Percentiles rank a stretch among this genome's conserved stretches.
These are phyloP conservation scores for Malurus alboscapulatus DNA, from an alignment of 2,113 vertebrate genomes.

Conservation along the genomic window DNA sequence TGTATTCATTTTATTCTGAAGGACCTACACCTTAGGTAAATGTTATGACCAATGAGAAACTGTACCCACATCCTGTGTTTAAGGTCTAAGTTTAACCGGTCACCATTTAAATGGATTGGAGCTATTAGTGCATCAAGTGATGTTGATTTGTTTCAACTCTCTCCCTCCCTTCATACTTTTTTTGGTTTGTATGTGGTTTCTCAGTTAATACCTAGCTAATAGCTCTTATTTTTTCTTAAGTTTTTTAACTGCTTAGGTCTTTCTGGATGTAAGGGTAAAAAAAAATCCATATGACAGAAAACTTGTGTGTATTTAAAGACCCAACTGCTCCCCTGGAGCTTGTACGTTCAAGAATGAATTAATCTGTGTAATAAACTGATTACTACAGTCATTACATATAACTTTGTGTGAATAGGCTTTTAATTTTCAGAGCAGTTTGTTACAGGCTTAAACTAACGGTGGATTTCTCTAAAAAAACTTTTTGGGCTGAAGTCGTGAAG, in stretches of 20 bases:
- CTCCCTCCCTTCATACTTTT: slow-evolving; percentile 73
- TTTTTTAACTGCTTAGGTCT: slow-evolving; percentile 92
- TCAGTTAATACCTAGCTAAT: slow-evolving; percentile 97
- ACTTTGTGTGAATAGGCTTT: slow-evolving; percentile 81
- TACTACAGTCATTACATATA: slow-evolving; percentile 89
- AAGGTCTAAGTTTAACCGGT: slow-evolving; percentile 73
- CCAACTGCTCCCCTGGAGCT: slow-evolving; percentile 96
- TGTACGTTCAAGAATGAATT: slow-evolving; percentile 97
- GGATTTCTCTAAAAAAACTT: slow-evolving; percentile 41
- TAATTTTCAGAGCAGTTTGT: slow-evolving; percentile 72
- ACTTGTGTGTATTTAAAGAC: slow-evolving; percentile 99
- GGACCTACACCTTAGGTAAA: slow-evolving; percentile 81
- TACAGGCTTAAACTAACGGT: slow-evolving; percentile 65
- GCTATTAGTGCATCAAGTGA: slow-evolving; percentile 87
- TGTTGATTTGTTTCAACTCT: slow-evolving; percentile 76
- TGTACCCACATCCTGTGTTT: slow-evolving; percentile 77
- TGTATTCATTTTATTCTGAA: slow-evolving; percentile 84
- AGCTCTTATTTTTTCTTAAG: slow-evolving; percentile 88
- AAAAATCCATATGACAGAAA: slow-evolving; percentile 88
- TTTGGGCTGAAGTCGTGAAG: slow-evolving; percentile 63
- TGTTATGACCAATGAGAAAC: slow-evolving; percentile 74
- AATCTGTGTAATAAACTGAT: slow-evolving; percentile 99
- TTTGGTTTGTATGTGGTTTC: slow-evolving; percentile 89
- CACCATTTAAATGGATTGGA: slow-evolving; percentile 74
- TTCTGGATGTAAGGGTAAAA: slow-evolving; percentile 92